Evolutionary conservation across 1,140 invertebrate species (phyloP), one percentile per base, ranked within the genome.

Genomic region (Drosophila guanche): DNA sequence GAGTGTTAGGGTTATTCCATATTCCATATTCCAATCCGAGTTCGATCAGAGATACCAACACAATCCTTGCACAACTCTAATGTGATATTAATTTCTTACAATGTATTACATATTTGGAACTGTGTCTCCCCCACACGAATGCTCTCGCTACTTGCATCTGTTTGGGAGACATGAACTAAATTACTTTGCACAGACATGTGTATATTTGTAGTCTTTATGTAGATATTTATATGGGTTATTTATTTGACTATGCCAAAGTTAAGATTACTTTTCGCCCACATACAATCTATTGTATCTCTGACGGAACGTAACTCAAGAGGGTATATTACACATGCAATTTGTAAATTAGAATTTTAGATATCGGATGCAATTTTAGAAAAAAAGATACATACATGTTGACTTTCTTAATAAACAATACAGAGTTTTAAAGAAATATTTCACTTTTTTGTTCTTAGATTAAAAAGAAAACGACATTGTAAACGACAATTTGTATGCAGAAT

Each of bases 401-500:
- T 50, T n/a, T 51, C 46, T 51, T 48, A 75, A 74, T 55, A 62
- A 72, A 72, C 43, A 65, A 65, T 55, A 51, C 29, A 72, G 29
- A 20, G 43, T 55, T 65, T 66, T 63, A 56, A 56, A 52, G 22
- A 65, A 71, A 59, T 43, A 20, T 55, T 16, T 16, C 66, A 76
- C 61, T 37, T 60, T 84, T 79, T 88, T 74, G 62, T 48, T 55
- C 70, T 86, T 89, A 86, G 46, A 65, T 14, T 65, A 59, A 45
- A 58, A 45, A 50, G 59, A 63, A 61, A 76, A 76, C 16, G 16
- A 20, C 60, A 85, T 48, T 23, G 46, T 22, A 33, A 55, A 63
- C 41, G 59, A n/a, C n/a, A n/a, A 20, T 20, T 20, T 20, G 16
- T 20, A 20, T 20, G 16, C 16, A 20, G 23, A 60, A 25, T 42